A percentile compares a stretch with the other conserved stretches of the same genome.
Evolutionary conservation across 1,140 invertebrate species (phyloP).

Genomic region (Euwallacea similis): DNA sequence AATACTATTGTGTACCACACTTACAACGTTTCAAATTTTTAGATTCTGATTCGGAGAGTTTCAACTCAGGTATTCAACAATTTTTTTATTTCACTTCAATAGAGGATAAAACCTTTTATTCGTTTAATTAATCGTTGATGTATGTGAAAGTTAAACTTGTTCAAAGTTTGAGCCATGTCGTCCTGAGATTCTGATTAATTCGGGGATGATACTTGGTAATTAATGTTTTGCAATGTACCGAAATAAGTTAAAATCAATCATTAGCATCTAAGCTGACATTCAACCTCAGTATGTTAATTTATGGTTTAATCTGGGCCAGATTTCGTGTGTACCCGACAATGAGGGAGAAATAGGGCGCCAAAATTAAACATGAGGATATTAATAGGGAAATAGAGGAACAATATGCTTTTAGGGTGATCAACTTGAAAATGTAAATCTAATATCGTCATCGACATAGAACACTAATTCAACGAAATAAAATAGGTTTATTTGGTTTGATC

Average conservation of each 20-base stretch:
- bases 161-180: too few species aligned
- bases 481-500: too few species aligned
- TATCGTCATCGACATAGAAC: not conserved
- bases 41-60: too few species aligned
- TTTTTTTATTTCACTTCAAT: too few species aligned
- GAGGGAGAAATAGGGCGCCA: not conserved
- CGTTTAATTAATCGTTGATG: too few species aligned
- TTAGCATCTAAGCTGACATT: not conserved
- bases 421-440: not conserved
- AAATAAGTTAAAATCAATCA: conserved; percentile 5
- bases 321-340: conserved; percentile 2
- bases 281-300: conserved; percentile 5
- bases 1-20: not conserved
- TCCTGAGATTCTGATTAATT: not conserved
- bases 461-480: too few species aligned
- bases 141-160: too few species aligned
- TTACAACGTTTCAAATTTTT: too few species aligned
- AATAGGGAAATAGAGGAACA: not conserved
- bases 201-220: not conserved
- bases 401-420: not conserved
- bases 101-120: too few species aligned
- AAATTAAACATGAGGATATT: conserved; percentile 13
- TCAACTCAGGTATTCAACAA: too few species aligned
- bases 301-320: conserved; percentile 2
- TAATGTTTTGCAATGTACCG: not conserved